phyloP scores from a whole-genome alignment of 2,113 vertebrate species.

The Scolopax mira region DNA sequence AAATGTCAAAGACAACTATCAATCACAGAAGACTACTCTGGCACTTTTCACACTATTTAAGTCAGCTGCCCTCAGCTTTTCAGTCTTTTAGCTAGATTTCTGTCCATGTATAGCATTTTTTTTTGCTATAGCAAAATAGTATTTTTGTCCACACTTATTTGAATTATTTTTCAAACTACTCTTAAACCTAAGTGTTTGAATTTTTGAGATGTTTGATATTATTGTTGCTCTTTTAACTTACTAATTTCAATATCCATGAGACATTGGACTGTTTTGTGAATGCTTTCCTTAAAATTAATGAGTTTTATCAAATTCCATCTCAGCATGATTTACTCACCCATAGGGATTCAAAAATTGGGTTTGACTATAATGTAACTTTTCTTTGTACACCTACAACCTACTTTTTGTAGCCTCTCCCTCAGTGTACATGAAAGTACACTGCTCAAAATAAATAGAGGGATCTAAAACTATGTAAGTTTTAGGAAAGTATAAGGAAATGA shows the following conservation, averaged over 20 bases:
- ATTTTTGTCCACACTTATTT: not conserved
- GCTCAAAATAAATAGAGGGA: not conserved
- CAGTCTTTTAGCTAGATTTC: not conserved
- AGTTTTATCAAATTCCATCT: not conserved
- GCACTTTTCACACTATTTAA: not conserved
- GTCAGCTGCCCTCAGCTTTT: not conserved
- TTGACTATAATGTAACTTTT: not conserved
- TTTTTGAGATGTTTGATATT: not conserved
- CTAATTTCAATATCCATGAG: not conserved
- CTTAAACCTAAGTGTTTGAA: not conserved
- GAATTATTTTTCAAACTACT: not conserved
- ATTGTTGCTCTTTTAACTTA: not conserved
- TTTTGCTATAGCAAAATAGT: not conserved
- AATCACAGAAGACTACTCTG: not conserved
- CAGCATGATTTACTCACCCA: not conserved
- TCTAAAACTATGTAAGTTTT: too few species aligned
- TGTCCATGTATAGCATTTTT: not conserved
- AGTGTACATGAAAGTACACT: not conserved
- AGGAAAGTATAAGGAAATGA: not conserved
- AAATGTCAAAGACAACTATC: not conserved
- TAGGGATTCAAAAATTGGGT: not conserved
- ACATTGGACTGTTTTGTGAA: not conserved
- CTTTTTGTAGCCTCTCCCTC: not conserved
- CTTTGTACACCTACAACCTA: not conserved
- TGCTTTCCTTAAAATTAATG: not conserved